Evolutionary conservation across 2,113 vertebrate species (phyloP).

Genomic region (Phaethon lepturus): DNA sequence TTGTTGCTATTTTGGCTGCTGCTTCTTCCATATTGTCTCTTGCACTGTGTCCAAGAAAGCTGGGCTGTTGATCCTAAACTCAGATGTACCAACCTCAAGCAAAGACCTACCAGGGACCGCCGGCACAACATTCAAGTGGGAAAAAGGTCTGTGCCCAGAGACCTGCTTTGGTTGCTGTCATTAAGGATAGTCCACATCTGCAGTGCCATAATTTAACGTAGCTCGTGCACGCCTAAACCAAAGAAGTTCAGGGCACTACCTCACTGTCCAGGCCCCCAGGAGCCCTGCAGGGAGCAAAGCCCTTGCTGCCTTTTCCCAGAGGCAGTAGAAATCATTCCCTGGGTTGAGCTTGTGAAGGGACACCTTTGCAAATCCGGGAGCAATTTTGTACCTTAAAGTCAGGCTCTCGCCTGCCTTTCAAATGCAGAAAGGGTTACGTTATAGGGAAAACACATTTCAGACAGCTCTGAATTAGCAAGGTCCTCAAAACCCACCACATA

Average conservation of each 20-base stretch:
- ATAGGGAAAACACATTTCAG: background rate
- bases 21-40: conserved; percentile 38
- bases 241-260: background rate
- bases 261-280: background rate
- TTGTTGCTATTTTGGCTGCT: conserved; percentile 69
- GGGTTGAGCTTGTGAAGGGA: background rate
- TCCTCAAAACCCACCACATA: background rate
- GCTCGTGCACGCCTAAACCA: background rate
- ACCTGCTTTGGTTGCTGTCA: background rate
- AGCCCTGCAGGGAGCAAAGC: background rate
- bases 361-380: background rate
- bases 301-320: background rate
- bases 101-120: background rate
- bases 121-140: background rate
- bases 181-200: background rate
- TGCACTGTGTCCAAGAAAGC: conserved; percentile 14
- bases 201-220: background rate
- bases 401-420: background rate
- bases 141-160: background rate
- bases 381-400: background rate
- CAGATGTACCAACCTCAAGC: background rate
- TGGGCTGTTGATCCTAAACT: background rate
- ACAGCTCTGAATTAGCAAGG: background rate
- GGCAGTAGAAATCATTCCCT: background rate
- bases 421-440: background rate